Evolutionary conservation across 2,888 invertebrate species (phyloP), one percentile per base, ranked within the genome.

Genomic region (Drosophila maculinotata): DNA sequence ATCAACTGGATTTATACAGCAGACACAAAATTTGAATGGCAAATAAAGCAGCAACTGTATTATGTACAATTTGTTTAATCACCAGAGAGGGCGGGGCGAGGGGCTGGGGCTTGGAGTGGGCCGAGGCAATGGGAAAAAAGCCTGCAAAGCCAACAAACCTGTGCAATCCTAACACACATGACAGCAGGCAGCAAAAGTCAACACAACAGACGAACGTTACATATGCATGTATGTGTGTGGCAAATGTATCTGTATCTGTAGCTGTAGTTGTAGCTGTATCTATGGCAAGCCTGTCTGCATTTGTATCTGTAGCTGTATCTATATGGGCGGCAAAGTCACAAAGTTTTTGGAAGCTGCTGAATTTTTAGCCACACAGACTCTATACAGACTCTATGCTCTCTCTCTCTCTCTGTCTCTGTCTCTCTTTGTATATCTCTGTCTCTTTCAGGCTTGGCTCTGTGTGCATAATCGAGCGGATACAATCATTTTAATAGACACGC

Each of bases 401-500:
- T 15, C 12, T 36, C 15, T 1, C 9, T 5, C 9, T 5, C 15
- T 10, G 8, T 39, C 38, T 30, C 23, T 52, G n/a, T 38, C n/a
- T 12, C 39, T 53, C 14, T 33, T 20, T 45, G 41, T 26, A 12
- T 25, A 39, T 49, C 30, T 30, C 10, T 41, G 10, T 25, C 42
- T 33, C 20, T 31, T 38, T 26, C 26, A 28, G 0, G 10, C 12
- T 45, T 53, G 23, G n/a, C 53, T 59, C 28, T 71, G 58, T 87
- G 84, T 89, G 87, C 83, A 88, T 88, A 88, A 88, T 88, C 87
- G 88, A 88, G 86, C 88, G 89, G 89, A 89, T 88, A 89, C 90
- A 89, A 90, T 90, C 89, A 87, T 89, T 89, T 90, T 89, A 90
- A 89, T 89, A 89, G 89, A 90, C 88, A 89, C 88, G 80, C 85